phyloP scores from a whole-genome alignment of 2,888 invertebrate genomes.

The Nomada flava region DNA sequence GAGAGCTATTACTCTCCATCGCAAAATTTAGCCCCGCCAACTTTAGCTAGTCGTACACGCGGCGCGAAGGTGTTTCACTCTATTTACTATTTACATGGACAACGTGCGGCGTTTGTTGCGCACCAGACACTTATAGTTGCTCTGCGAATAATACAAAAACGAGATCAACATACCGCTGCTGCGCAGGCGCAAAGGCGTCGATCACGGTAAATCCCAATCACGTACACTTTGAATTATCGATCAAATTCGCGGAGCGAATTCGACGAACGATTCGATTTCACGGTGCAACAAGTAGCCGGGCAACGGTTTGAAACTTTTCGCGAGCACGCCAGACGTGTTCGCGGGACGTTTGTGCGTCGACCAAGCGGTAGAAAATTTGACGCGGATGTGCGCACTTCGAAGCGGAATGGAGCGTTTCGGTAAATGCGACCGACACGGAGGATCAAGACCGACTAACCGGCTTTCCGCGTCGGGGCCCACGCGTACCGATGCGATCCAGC shows the following conservation, averaged over 20 bases:
- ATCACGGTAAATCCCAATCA: conserved; percentile 37
- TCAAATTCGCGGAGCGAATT: background rate
- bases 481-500: conserved; percentile 57
- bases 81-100: too few relatives aligned
- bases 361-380: background rate
- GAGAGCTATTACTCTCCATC: too few relatives aligned
- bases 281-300: background rate
- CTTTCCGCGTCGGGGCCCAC: conserved; percentile 78
- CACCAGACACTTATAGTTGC: conserved; percentile 10
- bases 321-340: background rate
- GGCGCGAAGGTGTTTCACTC: too few relatives aligned
- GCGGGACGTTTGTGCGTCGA: background rate
- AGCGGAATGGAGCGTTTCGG: conserved; percentile 37
- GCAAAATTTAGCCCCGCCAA: too few relatives aligned
- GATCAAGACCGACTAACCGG: conserved; percentile 81
- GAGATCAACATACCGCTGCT: conserved; percentile 48
- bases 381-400: conserved; percentile 9
- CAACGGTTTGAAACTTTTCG: background rate
- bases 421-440: conserved; percentile 68
- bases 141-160: conserved; percentile 18
- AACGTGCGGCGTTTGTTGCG: background rate
- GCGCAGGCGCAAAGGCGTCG: conserved; percentile 10
- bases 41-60: too few relatives aligned
- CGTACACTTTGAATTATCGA: conserved; percentile 21
- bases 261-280: background rate